Percentiles rank a stretch among this genome's conserved stretches.
Evolutionary conservation across 2,797 vertebrate genomes (phyloP).

Genomic region (Muscicapa striata): DNA sequence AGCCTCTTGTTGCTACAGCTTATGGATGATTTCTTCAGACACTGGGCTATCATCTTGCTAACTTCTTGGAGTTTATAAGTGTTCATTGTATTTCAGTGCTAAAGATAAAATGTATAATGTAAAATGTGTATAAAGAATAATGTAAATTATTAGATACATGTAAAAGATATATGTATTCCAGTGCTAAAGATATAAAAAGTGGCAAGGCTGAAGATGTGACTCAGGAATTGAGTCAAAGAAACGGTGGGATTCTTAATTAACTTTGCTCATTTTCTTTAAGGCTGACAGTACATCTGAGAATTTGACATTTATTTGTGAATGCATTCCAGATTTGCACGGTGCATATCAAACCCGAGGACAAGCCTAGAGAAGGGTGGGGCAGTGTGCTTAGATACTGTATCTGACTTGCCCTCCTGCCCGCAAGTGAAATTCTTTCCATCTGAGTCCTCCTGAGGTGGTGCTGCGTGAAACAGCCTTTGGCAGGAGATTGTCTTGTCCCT

Average conservation of each 20-base stretch:
- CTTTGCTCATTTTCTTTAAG: slow-evolving; percentile 37
- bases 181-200: neutral
- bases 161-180: neutral
- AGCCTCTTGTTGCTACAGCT: neutral
- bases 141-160: neutral
- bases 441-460: slow-evolving; percentile 37
- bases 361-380: slow-evolving; percentile 40
- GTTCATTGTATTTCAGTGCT: neutral
- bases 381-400: slow-evolving; percentile 16
- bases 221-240: slow-evolving; percentile 53
- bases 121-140: neutral
- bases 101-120: neutral
- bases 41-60: neutral
- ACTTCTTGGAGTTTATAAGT: neutral
- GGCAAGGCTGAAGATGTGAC: neutral
- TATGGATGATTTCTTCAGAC: neutral
- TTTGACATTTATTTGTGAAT: slow-evolving; percentile 51
- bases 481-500: slow-evolving; percentile 32
- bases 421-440: slow-evolving; percentile 62
- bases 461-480: slow-evolving; percentile 4
- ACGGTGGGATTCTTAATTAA: slow-evolving; percentile 39
- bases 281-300: slow-evolving; percentile 26
- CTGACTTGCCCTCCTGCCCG: slow-evolving; percentile 48
- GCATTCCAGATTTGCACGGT: slow-evolving; percentile 39
- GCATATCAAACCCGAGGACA: neutral